Base-by-base conservation (phyloP, 2,888 invertebrate genomes). In the Netelia melanura region DNA sequence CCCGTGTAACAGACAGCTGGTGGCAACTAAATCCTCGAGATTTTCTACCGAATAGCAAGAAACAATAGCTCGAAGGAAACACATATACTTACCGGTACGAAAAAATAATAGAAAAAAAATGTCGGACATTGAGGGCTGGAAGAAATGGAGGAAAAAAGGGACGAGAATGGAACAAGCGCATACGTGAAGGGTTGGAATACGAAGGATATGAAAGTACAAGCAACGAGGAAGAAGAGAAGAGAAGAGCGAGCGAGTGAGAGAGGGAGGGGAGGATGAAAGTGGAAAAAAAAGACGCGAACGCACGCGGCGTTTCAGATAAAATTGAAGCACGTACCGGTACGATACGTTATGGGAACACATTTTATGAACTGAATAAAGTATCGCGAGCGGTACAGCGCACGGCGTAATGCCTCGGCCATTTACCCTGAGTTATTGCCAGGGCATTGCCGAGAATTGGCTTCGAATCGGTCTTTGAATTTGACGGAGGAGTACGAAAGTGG, bases 291-390 rank as follows among this genome's bases (percentile, higher is more conserved):
- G 43, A 23, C 71, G 67, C 61, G 48, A 58, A 58, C 78, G 76
- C 86, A 74, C 84, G 21, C 80, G 67, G 87, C 78, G 86, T 83
- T 82, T 88, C 87, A 86, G 89, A 90, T 90, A 90, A 91, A 92
- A 91, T 91, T 90, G 91, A 90, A 90, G 90, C 92, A 91, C 91
- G 91, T 92, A 90, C 81, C 85, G 88, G 86, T 81, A 87, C 89
- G 89, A 91, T 91, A 90, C 90, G 89, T 91, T 91, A 90, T 89
- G 87, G 90, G 89, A 90, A 90, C 89, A 89, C 90, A 90, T 91
- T 92, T 92, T 91, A 91, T 91, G 91, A 91, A 91, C 91, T 91
- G 91, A 91, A 92, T 92, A 91, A 92, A 91, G 90, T 91, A 91
- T 91, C 89, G 90, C 89, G 74, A 89, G 84, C 62, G 81, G 74